A percentile compares a stretch with the other conserved stretches of the same genome.
phyloP scores from a whole-genome alignment of 2,797 vertebrate species.

The Lacerta agilis region DNA sequence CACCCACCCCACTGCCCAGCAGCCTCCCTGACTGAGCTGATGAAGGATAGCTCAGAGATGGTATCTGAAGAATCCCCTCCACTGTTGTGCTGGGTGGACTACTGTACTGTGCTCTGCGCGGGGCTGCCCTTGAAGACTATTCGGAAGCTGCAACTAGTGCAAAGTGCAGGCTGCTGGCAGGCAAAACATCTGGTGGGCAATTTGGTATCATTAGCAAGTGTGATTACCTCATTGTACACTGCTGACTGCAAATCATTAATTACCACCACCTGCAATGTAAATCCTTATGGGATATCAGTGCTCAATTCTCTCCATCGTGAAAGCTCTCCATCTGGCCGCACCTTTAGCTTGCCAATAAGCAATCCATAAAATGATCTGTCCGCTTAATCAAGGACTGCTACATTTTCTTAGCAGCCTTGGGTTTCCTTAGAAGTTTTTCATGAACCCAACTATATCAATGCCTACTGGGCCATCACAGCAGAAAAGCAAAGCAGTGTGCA shows the following conservation, averaged over 20 bases:
- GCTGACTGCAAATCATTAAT: background rate
- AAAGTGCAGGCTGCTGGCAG: background rate
- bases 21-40: no score
- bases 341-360: background rate
- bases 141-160: background rate
- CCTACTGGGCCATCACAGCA: background rate
- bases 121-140: no score
- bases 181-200: background rate
- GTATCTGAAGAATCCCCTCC: no score
- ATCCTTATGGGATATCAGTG: background rate
- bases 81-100: no score
- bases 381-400: background rate
- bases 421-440: background rate
- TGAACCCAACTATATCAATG: background rate
- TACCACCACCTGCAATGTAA: background rate
- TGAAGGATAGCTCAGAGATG: no score
- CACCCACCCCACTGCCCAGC: no score
- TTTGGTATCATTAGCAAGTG: background rate
- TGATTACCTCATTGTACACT: background rate
- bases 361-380: background rate
- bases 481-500: background rate
- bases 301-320: background rate
- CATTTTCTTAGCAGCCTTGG: background rate
- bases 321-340: background rate
- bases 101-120: no score